Base-by-base conservation (phyloP, 2,113 vertebrate genomes). In the Ageneiosus marmoratus region DNA sequence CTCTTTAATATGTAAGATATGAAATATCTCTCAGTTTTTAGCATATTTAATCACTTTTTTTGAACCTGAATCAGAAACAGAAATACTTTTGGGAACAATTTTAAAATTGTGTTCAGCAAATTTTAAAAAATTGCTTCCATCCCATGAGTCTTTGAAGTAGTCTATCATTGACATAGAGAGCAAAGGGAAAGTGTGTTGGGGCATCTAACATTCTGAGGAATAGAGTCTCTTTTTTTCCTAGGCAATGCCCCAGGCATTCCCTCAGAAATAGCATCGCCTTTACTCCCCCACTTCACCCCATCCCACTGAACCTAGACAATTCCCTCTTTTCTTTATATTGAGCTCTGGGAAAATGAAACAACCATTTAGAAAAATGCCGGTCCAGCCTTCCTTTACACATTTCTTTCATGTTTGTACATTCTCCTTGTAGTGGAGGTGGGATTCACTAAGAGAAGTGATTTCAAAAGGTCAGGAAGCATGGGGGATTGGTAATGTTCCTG, bases 281-380 rank as follows among this genome's bases (percentile, higher is more conserved):
- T 80, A 82, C 65, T 85, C 77, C 84, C 24, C 44, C 13, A 75
- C 46, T 29, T 2, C 50, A 89, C 86, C 81, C 55, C 27, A 34
- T 65, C 78, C 20, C 41, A 48, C 55, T 72, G 11, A 75, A 85
- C 85, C 89, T 79, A 34, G 79, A 80, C 78, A 86, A 84, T 87
- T 89, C 82, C 84, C 83, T 88, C 84, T 88, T 87, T 85, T 91
- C 85, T 82, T 27, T 78, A 41, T 81, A 70, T 53, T 51, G 51
- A 89, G 87, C 67, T 81, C n/a, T 41, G 51, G 1, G 50, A 84
- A 88, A 85, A 90, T 89, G 87, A 92, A 93, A 81, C 84, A 75
- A 70, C 29, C 18, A 72, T 86, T 87, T 91, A 89, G 65, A 69
- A 58, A 74, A 48, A 76, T 80, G 77, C 87, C 85, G 65, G 77